Evolutionary conservation across 2,888 invertebrate genomes (phyloP).

Genomic region (Nipponacmea schrenckii): DNA sequence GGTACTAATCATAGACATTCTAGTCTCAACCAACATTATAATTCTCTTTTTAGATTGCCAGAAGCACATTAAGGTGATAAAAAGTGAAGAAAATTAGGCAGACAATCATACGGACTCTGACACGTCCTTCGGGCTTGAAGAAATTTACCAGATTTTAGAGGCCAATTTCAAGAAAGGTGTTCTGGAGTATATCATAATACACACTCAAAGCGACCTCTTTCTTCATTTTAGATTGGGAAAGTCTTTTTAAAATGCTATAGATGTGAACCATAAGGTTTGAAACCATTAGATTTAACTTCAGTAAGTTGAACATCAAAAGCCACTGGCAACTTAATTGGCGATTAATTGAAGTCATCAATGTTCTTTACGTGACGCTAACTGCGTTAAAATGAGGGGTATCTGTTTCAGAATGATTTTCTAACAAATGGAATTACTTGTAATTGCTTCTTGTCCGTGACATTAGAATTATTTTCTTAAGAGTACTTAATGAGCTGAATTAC

Average conservation of each 20-base stretch:
- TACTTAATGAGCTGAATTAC: too few species aligned
- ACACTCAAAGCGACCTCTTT: not conserved
- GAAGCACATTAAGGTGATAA: constrained; percentile 1
- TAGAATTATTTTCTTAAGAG: too few species aligned
- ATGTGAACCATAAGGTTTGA: constrained; percentile 4
- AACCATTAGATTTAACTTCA: not conserved
- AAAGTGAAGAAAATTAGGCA: constrained; percentile 3
- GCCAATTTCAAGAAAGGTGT: not conserved
- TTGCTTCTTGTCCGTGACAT: too few species aligned
- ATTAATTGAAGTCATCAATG: constrained; percentile 6
- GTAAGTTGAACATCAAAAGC: not conserved
- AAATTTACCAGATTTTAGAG: not conserved
- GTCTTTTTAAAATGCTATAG: not conserved
- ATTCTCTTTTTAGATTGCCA: not conserved
- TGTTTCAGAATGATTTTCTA: too few species aligned
- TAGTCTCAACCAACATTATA: not conserved
- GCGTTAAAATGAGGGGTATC: constrained; percentile 1
- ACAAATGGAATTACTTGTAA: too few species aligned
- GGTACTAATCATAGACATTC: not conserved
- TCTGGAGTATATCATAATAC: not conserved
- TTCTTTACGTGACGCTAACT: constrained; percentile 8
- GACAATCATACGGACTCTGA: not conserved
- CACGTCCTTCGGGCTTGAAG: constrained; percentile 7
- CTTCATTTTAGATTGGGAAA: not conserved
- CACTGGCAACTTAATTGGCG: constrained; percentile 5